phyloP scores from a whole-genome alignment of 2,797 vertebrate genomes.

The Xenentodon cancila region DNA sequence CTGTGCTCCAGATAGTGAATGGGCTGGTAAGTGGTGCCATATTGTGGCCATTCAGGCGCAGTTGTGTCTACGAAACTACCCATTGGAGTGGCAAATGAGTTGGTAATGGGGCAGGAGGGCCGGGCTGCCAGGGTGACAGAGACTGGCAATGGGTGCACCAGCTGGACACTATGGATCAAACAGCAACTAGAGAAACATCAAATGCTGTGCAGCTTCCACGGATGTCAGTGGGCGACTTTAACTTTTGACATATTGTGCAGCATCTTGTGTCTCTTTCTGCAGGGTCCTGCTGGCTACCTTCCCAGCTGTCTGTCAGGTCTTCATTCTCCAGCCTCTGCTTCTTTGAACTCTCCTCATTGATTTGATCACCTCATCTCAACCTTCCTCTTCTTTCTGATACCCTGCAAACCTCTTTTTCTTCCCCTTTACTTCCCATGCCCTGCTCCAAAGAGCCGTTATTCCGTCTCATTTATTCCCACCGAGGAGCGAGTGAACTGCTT shows the following conservation, averaged over 20 bases:
- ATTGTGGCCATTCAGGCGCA: slow-evolving; percentile 81
- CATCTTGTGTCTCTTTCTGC: slow-evolving; percentile 9
- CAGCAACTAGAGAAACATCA: slow-evolving; percentile 54
- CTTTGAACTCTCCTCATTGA: slow-evolving; percentile 30
- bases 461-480: slow-evolving; percentile 63
- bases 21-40: slow-evolving; percentile 80
- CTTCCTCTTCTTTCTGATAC: slow-evolving; percentile 21
- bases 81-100: slow-evolving; percentile 78
- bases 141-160: slow-evolving; percentile 65
- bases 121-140: slow-evolving; percentile 53
- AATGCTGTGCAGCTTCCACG: slow-evolving; percentile 1
- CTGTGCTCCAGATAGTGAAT: slow-evolving; percentile 64
- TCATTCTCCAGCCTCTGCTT: slow-evolving; percentile 30
- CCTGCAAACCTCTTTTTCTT: slow-evolving; percentile 20
- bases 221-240: slow-evolving; percentile 30
- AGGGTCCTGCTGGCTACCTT: slow-evolving; percentile 14
- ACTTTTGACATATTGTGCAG: slow-evolving; percentile 26
- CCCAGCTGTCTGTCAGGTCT: slow-evolving; percentile 30
- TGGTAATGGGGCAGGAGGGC: slow-evolving; percentile 77
- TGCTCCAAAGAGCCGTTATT: slow-evolving; percentile 69
- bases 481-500: slow-evolving; percentile 48
- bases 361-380: slow-evolving; percentile 29
- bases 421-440: slow-evolving; percentile 45
- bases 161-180: slow-evolving; percentile 73
- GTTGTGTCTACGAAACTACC: slow-evolving; percentile 69